These are phyloP conservation scores for Leptopilina myrica DNA, from an alignment of 2,888 invertebrate genomes.

Conservation along the genomic window DNA sequence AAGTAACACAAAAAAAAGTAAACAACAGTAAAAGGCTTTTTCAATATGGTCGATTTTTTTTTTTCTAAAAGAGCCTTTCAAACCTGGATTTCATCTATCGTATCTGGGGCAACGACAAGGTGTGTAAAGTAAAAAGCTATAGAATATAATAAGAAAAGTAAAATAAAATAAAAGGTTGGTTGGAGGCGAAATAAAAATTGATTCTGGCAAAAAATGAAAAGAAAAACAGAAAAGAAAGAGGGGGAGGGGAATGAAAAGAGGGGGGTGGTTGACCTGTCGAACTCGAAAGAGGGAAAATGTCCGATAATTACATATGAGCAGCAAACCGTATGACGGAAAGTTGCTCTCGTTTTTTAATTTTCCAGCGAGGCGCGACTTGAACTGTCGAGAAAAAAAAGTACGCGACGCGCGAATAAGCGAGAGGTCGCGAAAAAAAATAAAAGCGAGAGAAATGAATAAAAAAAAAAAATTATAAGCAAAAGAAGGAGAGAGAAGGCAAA, in stretches of 20 bases:
- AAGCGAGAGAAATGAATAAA: conserved; percentile 29
- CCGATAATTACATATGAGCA: conserved; percentile 69
- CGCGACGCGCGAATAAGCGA: conserved; percentile 23
- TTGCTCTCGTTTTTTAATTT: conserved; percentile 58
- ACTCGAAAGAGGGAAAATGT: conserved; percentile 55
- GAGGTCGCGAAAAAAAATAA: conserved; percentile 20
- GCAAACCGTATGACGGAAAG: conserved; percentile 61
- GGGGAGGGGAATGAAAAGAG: not conserved
- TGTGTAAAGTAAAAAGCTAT: conserved; percentile 56
- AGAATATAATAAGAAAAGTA: conserved; percentile 61
- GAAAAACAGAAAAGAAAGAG: too few species aligned
- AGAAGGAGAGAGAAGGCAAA: conserved; percentile 42
- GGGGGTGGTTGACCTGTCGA: conserved; percentile 34
- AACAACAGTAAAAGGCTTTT: conserved; percentile 53
- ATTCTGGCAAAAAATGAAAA: conserved; percentile 37
- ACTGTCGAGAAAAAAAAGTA: not conserved
- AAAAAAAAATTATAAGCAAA: conserved; percentile 24
- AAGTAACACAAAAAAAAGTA: not conserved
- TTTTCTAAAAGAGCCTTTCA: conserved; percentile 45
- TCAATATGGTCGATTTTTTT: conserved; percentile 43
- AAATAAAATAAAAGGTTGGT: conserved; percentile 57
- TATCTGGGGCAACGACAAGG: not conserved
- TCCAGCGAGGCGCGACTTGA: conserved; percentile 48
- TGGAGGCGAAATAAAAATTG: conserved; percentile 55
- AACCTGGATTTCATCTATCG: conserved; percentile 41